Evolutionary conservation across 2,113 vertebrate genomes (phyloP).

Genomic region (Varanus salvator): DNA sequence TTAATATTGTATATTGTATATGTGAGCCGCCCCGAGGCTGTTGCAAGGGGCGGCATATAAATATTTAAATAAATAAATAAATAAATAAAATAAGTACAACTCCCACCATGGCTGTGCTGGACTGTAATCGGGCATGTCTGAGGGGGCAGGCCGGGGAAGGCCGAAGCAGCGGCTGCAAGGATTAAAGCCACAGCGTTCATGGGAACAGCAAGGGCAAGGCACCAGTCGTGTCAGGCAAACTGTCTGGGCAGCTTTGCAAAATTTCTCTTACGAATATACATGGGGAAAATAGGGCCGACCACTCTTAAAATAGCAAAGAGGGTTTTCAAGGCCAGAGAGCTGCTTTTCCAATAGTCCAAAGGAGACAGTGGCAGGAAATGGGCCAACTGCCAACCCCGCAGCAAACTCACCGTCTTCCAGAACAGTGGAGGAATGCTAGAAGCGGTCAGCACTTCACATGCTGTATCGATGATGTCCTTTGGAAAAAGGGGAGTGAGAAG

Average conservation of each 20-base stretch:
- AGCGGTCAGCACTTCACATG: slow-evolving; percentile 92
- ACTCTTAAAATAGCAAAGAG: slow-evolving; percentile 9
- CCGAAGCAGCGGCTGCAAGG: background rate
- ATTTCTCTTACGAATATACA: background rate
- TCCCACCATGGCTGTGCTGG: too few relatives aligned
- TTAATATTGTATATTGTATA: too few relatives aligned
- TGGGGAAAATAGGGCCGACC: background rate
- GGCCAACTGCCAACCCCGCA: background rate
- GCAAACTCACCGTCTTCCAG: slow-evolving; percentile 92
- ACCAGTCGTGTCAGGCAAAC: background rate
- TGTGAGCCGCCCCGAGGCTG: too few relatives aligned
- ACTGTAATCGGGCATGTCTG: too few relatives aligned
- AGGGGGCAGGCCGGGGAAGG: too few relatives aligned
- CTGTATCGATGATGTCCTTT: slow-evolving; percentile 91
- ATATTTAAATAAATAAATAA: too few relatives aligned
- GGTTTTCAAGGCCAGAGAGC: background rate
- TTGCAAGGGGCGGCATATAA: too few relatives aligned
- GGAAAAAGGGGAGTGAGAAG: background rate
- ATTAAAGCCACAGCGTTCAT: background rate
- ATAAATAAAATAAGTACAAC: too few relatives aligned
- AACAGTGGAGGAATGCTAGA: slow-evolving; percentile 94
- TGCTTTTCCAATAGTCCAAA: background rate
- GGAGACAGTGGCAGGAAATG: background rate
- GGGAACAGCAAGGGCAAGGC: background rate
- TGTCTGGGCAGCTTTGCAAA: background rate